Percentiles rank a stretch among this genome's conserved stretches.
These are phyloP conservation scores for Miichthys miiuy DNA, from an alignment of 2,797 vertebrate genomes.

Conservation along the genomic window DNA sequence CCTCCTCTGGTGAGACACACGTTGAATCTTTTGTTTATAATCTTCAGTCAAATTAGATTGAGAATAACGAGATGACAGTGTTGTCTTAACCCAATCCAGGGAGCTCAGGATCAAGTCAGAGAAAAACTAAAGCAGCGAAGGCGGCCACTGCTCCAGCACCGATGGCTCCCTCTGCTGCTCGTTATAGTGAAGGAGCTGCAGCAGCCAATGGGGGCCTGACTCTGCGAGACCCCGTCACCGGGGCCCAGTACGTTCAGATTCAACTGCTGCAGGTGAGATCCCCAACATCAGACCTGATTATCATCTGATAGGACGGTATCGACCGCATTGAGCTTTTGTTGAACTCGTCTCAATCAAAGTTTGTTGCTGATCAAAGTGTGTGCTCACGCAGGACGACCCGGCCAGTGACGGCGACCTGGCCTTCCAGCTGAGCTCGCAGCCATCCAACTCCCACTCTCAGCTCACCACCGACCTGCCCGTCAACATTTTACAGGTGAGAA, in stretches of 20 bases:
- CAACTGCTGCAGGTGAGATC: conserved; percentile 93
- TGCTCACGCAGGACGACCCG: conserved; percentile 88
- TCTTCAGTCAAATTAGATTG: not conserved
- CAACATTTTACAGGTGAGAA: conserved; percentile 93
- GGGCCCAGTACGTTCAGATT: conserved; percentile 92
- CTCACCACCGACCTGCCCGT: conserved; percentile 93
- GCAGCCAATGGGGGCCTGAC: conserved; percentile 86
- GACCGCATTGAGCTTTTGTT: not conserved
- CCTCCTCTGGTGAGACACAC: conserved; percentile 67
- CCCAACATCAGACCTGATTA: not conserved
- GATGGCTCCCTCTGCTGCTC: conserved; percentile 66
- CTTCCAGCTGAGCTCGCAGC: conserved; percentile 91
- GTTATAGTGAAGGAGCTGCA: conserved; percentile 82
- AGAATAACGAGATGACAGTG: not conserved
- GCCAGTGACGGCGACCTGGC: conserved; percentile 91
- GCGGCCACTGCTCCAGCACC: conserved; percentile 65
- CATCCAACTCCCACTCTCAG: conserved; percentile 91
- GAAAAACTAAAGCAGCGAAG: conserved; percentile 87
- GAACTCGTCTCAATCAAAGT: too few species aligned
- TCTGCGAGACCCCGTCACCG: conserved; percentile 87
- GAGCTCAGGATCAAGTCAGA: conserved; percentile 81
- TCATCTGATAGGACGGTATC: too few species aligned
- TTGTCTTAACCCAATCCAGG: conserved; percentile 68
- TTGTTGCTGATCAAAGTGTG: not conserved
- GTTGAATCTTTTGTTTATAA: not conserved